A percentile compares a stretch with the other conserved stretches of the same genome.
These are phyloP conservation scores for Drosophila pruinosa DNA, from an alignment of 1,140 invertebrate genomes.

Conservation along the genomic window DNA sequence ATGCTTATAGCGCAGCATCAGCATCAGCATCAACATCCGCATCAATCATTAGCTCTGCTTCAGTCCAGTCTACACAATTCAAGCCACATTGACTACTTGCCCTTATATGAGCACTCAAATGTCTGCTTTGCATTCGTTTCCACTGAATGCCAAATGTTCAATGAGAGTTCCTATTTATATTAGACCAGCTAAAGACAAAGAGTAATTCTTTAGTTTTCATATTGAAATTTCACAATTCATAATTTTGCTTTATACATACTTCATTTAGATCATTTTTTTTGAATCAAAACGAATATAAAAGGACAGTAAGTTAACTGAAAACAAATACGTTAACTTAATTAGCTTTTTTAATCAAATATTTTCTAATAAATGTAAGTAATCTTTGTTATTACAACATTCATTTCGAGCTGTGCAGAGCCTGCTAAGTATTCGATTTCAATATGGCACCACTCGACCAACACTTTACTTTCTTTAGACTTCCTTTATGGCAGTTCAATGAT, in stretches of 20 bases:
- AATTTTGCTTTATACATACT: too few species aligned
- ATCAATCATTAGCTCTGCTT: slow-evolving; percentile 56
- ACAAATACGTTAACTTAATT: too few species aligned
- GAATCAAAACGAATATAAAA: too few species aligned
- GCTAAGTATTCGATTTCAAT: slow-evolving; percentile 37
- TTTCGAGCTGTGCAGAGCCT: neutral
- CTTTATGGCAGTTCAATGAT: slow-evolving; percentile 31
- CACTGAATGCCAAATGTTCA: slow-evolving; percentile 43
- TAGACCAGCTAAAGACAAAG: neutral
- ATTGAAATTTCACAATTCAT: too few species aligned
- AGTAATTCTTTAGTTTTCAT: neutral
- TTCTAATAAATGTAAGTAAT: too few species aligned
- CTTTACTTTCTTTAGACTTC: slow-evolving; percentile 30
- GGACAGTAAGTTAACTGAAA: too few species aligned
- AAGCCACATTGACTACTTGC: slow-evolving; percentile 13
- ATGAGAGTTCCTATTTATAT: slow-evolving; percentile 26
- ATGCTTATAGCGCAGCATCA: slow-evolving; percentile 49
- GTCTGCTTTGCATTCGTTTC: neutral
- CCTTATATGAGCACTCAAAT: neutral
- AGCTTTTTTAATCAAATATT: too few species aligned
- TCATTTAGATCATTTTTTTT: too few species aligned
- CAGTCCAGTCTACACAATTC: slow-evolving; percentile 16
- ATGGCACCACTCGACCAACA: slow-evolving; percentile 27
- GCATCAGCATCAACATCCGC: slow-evolving; percentile 13
- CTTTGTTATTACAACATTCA: too few species aligned